Evolutionary conservation across 2,113 vertebrate species (phyloP), one percentile per base, ranked within the genome.

Genomic region (Arothron firmamentum): DNA sequence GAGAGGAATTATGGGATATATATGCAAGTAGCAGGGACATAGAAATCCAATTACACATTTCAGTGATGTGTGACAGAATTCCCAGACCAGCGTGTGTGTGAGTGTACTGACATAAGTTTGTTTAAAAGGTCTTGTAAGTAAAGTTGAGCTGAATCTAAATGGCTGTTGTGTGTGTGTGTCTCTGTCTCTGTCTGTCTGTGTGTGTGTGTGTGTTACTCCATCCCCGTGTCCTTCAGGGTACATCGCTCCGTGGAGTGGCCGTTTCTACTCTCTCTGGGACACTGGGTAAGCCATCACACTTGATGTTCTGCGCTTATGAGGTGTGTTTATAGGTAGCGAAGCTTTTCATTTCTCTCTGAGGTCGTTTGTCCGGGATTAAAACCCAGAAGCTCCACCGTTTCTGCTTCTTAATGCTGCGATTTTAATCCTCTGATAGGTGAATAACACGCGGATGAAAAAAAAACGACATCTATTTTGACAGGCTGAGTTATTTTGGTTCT

Each of bases 261-360:
- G 97, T 45, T 98, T 99, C 91, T 99, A 98, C 74, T 99, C 97
- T 13, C 71, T 99, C 38, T 99, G 97, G 97, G 97, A 98, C 85
- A 99, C 97, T 15, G 96, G 97, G 96, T 99, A 91, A 93, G 95
- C 86, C 50, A 12, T 60, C 34, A 28, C 11, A 45, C 8, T 52
- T 23, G 50, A 15, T 23, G 19, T 52, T 52, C 12, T 20, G 6
- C 2, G 5, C 50, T 52, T 21, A 13, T 15, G 8, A 23, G 14
- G 45, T 6, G 34, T 3, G 9, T 12, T 10, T 11, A 12, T 1
- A 38, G 8, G 8, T 1, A 12, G 34, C 34, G 2, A 12, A 38
- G 3, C 34, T 38, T 2, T 10, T 38, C 34, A 38, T 12, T 38
- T 11, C 34, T 38, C 34, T 38, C 34, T 1, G 34, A 12, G 6